These are phyloP conservation scores for Heterotilapia buettikoferi DNA, from an alignment of 2,113 vertebrate species.

Conservation along the genomic window DNA sequence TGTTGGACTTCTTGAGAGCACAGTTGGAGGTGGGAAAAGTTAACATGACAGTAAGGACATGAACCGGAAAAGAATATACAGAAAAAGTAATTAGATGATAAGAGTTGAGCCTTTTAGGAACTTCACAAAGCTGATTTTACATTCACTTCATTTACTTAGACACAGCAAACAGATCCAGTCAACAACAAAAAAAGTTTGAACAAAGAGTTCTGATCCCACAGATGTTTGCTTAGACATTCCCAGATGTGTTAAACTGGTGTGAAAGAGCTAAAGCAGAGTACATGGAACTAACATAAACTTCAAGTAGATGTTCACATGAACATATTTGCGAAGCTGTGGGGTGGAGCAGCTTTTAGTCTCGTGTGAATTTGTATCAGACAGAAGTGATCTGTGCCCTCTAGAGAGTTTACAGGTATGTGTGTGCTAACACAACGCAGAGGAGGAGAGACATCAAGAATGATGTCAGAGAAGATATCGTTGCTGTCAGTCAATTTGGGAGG, in stretches of 20 bases:
- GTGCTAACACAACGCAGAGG: not conserved
- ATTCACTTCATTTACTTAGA: not conserved
- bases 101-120: not conserved
- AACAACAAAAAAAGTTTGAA: not conserved
- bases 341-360: not conserved
- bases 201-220: not conserved
- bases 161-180: not conserved
- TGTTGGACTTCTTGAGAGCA: not conserved
- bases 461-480: not conserved
- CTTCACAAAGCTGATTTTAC: not conserved
- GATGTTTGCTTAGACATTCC: not conserved
- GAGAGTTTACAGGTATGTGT: not conserved
- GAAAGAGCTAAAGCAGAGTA: not conserved
- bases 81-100: not conserved
- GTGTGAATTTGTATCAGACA: not conserved
- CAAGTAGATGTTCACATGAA: not conserved
- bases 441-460: not conserved
- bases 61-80: not conserved
- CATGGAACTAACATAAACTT: not conserved
- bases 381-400: not conserved
- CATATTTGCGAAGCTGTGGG: not conserved
- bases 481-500: not conserved
- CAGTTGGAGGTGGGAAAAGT: not conserved
- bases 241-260: not conserved
- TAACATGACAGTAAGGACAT: not conserved